phyloP scores from a whole-genome alignment of 2,888 invertebrate genomes.

The Melanophora roralis region DNA sequence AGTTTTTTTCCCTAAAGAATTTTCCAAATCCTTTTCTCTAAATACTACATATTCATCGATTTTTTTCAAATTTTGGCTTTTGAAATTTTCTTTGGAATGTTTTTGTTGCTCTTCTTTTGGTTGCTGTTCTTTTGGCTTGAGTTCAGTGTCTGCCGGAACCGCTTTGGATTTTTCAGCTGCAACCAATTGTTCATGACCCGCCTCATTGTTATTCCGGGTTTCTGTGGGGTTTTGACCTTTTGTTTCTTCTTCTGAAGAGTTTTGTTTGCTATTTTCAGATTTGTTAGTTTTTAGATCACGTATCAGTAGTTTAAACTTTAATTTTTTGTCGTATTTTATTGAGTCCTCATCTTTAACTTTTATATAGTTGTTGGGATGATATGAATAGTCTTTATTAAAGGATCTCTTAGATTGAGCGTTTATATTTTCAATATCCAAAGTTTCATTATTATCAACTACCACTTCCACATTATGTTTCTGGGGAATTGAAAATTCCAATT shows the following conservation, averaged over 20 bases:
- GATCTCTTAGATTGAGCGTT: background rate
- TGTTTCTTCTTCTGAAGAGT: constrained; percentile 35
- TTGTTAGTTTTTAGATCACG: background rate
- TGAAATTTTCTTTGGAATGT: background rate
- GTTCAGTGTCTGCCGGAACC: background rate
- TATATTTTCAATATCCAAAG: background rate
- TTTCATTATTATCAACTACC: background rate
- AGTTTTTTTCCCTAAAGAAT: constrained; percentile 17
- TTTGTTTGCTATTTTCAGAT: background rate
- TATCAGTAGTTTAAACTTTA: constrained; percentile 26
- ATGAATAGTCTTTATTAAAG: background rate
- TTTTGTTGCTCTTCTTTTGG: background rate
- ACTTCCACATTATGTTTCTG: background rate
- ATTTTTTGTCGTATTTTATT: constrained; percentile 40
- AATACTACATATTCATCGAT: background rate
- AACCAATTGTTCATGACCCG: background rate
- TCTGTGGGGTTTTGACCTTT: background rate
- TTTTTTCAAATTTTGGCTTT: background rate
- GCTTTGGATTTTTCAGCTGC: background rate
- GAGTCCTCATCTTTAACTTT: constrained; percentile 33
- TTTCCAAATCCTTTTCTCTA: background rate
- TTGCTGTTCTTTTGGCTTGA: background rate
- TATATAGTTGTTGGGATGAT: background rate
- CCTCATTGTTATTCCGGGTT: background rate
- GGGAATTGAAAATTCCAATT: background rate